Evolutionary conservation across 2,888 invertebrate genomes (phyloP).

Genomic region (Linyphia triangularis): DNA sequence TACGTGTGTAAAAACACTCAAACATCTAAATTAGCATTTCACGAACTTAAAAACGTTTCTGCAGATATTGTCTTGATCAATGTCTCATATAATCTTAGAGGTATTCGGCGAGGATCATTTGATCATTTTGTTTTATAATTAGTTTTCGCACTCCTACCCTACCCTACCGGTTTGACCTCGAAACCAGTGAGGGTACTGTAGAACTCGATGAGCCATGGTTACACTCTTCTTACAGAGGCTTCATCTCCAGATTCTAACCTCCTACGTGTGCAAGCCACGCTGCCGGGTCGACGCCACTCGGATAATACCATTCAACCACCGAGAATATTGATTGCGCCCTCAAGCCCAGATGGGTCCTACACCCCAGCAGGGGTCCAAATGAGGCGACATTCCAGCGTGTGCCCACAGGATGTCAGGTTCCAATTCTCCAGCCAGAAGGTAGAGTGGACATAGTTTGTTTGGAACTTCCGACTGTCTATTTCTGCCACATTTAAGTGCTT

Average conservation of each 20-base stretch:
- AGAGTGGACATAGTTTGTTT: background rate
- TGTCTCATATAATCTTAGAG: too few relatives aligned
- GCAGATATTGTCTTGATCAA: too few relatives aligned
- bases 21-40: too few relatives aligned
- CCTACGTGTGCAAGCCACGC: constrained; percentile 89
- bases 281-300: constrained; percentile 91
- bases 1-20: too few relatives aligned
- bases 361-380: constrained; percentile 87
- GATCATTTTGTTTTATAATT: background rate
- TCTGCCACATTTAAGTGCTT: too few relatives aligned
- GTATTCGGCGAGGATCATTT: background rate
- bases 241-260: constrained; percentile 92
- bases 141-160: constrained; percentile 18
- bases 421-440: constrained; percentile 69
- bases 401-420: constrained; percentile 86
- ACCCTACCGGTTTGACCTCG: constrained; percentile 44
- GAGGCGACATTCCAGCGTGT: constrained; percentile 93
- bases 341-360: constrained; percentile 87
- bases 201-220: constrained; percentile 25
- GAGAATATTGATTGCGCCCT: constrained; percentile 92
- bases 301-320: constrained; percentile 93
- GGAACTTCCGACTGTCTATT: too few relatives aligned
- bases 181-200: constrained; percentile 57
- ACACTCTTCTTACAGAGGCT: constrained; percentile 80
- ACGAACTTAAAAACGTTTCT: too few relatives aligned